Evolutionary conservation across 1,140 invertebrate species (phyloP).

Genomic region (Ladona fulva): DNA sequence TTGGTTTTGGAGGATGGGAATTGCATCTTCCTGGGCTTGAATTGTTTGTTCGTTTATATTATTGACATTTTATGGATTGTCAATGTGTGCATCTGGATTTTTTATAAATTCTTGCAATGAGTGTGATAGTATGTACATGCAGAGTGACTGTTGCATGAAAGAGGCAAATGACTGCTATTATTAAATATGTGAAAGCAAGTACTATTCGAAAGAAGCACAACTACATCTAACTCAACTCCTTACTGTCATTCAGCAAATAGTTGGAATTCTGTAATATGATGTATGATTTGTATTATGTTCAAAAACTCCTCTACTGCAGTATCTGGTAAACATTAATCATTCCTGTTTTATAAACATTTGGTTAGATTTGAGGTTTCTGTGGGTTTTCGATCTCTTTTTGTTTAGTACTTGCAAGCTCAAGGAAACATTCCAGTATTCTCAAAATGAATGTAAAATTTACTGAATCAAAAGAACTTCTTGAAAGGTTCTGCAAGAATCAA

Average conservation of each 20-base stretch:
- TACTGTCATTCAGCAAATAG: neutral
- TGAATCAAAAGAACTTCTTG: no score
- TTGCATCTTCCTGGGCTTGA: neutral
- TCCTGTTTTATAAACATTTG: neutral
- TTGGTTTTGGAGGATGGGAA: neutral
- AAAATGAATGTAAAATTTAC: neutral
- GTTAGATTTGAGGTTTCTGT: neutral
- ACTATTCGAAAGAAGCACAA: constrained; percentile 1
- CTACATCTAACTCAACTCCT: neutral
- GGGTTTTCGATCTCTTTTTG: neutral
- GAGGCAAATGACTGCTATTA: neutral
- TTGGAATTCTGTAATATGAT: no score
- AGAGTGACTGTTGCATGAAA: neutral
- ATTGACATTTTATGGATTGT: neutral
- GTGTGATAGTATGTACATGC: neutral
- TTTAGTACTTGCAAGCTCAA: constrained; percentile 5
- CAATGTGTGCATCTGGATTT: neutral
- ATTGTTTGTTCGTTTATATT: neutral
- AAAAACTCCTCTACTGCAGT: no score
- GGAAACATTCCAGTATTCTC: constrained; percentile 9
- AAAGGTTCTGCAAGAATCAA: no score
- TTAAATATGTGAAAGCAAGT: neutral
- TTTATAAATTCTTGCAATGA: neutral
- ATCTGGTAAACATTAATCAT: no score
- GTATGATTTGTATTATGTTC: no score